Base-by-base conservation (phyloP, 2,888 invertebrate species). In the Xestia xanthographa region DNA sequence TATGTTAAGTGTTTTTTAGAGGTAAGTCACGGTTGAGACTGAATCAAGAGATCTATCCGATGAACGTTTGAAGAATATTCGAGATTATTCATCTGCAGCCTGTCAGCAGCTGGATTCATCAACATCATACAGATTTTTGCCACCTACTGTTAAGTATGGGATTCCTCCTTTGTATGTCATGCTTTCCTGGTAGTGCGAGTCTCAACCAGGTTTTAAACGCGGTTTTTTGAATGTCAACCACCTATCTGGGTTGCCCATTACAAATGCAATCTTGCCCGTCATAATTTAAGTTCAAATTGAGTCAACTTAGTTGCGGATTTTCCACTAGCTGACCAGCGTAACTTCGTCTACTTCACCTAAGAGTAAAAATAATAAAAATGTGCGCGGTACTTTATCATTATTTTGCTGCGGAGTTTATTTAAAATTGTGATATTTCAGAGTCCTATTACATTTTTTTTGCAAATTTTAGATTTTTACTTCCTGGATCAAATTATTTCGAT, bases 221-320 rank as follows among this genome's bases (percentile, higher is more conserved):
- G 11, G 0, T n/a, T 0, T 38, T 62, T 62, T 62, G 1, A n/a
- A 38, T 38, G 12, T 38, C 41, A 63, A 26, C 3, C n/a, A 63
- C 6, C 38, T 1, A n/a, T 14, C n/a, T 5, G 0, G 26, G 5
- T 60, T 26, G 11, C 45, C 14, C 1, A 72, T 60, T 58, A 26
- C 26, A 41, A 14, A 48, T n/a, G 60, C 9, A 60, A 17, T 43
- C 14, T 62, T 20, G 0, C 8, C 6, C 3, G 12, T 22, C 20
- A 48, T 26, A 11, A 26, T 26, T 29, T 6, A 12, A 38, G 48
- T 45, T 2, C 1, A 41, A 72, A 66, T 66, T 66, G 53, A 75
- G n/a, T 80, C 63, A 29, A n/a, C 29, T 9, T 58, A 58, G 12
- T 48, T 29, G 2, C 14, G 34, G 65, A 41, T 68, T 75, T 75